Evolutionary conservation across 1,140 invertebrate genomes (phyloP).

Genomic region (Trypoxylus dichotomus): DNA sequence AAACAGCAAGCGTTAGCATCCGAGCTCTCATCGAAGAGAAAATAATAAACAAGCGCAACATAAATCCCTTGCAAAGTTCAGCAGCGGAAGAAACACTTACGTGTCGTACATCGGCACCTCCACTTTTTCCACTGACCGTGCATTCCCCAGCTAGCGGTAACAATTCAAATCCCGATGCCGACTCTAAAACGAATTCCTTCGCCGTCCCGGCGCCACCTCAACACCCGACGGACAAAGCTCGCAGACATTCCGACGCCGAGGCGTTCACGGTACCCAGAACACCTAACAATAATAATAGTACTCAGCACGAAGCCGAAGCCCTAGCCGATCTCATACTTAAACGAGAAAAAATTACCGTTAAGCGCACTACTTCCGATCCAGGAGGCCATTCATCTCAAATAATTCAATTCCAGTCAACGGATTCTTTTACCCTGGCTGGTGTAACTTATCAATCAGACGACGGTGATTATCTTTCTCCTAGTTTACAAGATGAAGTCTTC

Average conservation of each 20-base stretch:
- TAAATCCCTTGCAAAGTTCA: constrained; percentile 56
- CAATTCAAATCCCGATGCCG: constrained; percentile 50
- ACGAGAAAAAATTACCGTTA: constrained; percentile 69
- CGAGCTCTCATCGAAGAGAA: constrained; percentile 88
- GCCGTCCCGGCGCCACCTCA: constrained; percentile 64
- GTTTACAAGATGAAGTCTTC: constrained; percentile 76
- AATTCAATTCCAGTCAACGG: constrained; percentile 61
- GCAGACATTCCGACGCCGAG: constrained; percentile 67
- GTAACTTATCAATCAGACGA: constrained; percentile 68
- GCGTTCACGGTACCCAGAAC: constrained; percentile 62
- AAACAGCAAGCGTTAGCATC: constrained; percentile 85
- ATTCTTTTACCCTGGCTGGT: constrained; percentile 62
- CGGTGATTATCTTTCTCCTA: constrained; percentile 72
- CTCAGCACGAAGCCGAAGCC: constrained; percentile 60
- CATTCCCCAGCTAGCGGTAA: constrained; percentile 51
- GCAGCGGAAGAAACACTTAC: constrained; percentile 56
- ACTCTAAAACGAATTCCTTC: constrained; percentile 60
- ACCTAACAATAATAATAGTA: constrained; percentile 53
- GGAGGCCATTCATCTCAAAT: constrained; percentile 63
- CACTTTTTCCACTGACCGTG: constrained; percentile 55
- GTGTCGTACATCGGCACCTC: constrained; percentile 59
- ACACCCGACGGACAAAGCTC: constrained; percentile 57
- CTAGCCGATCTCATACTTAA: constrained; percentile 62
- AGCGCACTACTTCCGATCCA: constrained; percentile 63
- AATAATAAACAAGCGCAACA: constrained; percentile 81